Evolutionary conservation across 2,113 vertebrate species (phyloP), one percentile per base, ranked within the genome.

Genomic region (Solea senegalensis): DNA sequence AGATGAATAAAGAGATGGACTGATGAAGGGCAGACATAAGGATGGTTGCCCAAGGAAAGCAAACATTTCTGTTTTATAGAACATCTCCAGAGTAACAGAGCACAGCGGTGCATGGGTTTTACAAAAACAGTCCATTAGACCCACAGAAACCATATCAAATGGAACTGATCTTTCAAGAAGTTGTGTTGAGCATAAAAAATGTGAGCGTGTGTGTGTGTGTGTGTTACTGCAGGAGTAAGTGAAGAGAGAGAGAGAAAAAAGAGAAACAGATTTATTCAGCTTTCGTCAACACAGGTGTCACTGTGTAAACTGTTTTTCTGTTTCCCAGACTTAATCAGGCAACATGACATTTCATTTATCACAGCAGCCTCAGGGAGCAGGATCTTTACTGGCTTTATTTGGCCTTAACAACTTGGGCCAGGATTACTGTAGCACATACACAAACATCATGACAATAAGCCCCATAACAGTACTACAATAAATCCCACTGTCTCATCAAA

Each of bases 11-110:
- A 41, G 28, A 12, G 39, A 43, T 21, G 53, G 54, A 56, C 7
- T 9, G n/a, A 60, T 5, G 28, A 45, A 7, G 21, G 41, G 57
- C 34, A 34, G 34, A 34, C 5, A 55, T 7, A 15, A 43, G 7
- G 12, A 48, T 8, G 39, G 9, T 28, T 27, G 44, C 52, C 58
- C 26, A 65, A 28, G 27, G 8, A 8, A 55, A 8, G 26, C 49
- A 81, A 74, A 82, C 73, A 73, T 46, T n/a, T 46, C 51, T 10
- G 46, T 61, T 81, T 77, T 61, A 64, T 34, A 53, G 43, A 69
- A 69, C 43, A 59, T 81, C 64, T 76, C 86, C 75, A 81, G 44
- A 64, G 87, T 55, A 90, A 90, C 85, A 66, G 67, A 65, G 46
- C 28, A 46, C n/a, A 46, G 9, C 3, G n/a, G 34, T 34, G 34